Conservation (phyloP, 1,140 invertebrate species). For the Habropoda laboriosa region DNA sequence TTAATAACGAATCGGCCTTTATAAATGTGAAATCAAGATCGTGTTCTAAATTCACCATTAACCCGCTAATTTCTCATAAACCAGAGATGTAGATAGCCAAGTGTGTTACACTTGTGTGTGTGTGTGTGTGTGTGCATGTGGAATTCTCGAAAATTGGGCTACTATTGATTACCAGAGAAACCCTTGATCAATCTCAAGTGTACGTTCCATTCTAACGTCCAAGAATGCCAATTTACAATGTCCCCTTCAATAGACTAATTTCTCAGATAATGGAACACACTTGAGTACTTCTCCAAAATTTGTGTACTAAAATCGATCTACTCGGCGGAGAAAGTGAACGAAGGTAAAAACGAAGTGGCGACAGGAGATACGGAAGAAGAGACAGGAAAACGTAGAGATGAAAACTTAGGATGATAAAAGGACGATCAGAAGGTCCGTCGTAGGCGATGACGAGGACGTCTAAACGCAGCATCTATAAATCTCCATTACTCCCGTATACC, state of each 20-base stretch:
- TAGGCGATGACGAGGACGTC: background rate
- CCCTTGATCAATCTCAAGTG: slow-evolving; percentile 25
- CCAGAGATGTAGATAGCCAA: background rate
- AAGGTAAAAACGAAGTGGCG: too few relatives aligned
- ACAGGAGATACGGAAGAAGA: too few relatives aligned
- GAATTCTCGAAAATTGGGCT: slow-evolving; percentile 14
- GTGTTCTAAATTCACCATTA: too few relatives aligned
- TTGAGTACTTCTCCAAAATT: too few relatives aligned
- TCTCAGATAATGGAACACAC: too few relatives aligned
- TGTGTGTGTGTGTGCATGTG: background rate
- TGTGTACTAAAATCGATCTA: too few relatives aligned
- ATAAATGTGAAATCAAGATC: too few relatives aligned
- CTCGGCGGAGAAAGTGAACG: too few relatives aligned
- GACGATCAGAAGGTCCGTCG: background rate
- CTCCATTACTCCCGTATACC: slow-evolving; percentile 49
- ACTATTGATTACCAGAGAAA: slow-evolving; percentile 7
- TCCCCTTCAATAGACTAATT: background rate
- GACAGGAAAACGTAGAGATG: too few relatives aligned
- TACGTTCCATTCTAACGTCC: background rate
- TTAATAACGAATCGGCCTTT: too few relatives aligned
- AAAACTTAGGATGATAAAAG: too few relatives aligned
- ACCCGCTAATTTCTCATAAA: background rate
- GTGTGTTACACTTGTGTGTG: background rate
- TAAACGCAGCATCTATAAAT: slow-evolving; percentile 52
- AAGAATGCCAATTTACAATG: slow-evolving; percentile 2